These are phyloP conservation scores for Lacerta viridis DNA, from an alignment of 2,797 vertebrate genomes.

Conservation along the genomic window DNA sequence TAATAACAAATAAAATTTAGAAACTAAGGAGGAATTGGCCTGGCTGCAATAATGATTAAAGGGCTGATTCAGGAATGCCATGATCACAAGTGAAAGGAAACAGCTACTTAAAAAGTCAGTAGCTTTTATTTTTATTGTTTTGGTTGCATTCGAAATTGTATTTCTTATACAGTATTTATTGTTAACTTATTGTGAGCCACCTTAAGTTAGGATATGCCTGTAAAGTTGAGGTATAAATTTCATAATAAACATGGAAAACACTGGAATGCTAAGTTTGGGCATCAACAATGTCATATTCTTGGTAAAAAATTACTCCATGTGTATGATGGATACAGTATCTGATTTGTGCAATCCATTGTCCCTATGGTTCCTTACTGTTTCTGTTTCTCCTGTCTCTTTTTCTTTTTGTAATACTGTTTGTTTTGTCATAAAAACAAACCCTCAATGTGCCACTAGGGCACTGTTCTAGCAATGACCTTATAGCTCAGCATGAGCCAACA, in stretches of 20 bases:
- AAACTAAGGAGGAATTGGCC: neutral
- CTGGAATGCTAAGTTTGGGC: neutral
- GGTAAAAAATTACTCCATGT: neutral
- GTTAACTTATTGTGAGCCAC: neutral
- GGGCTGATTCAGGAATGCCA: neutral
- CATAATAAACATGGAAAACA: neutral
- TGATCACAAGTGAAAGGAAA: conserved; percentile 11
- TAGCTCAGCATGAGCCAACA: too few relatives aligned
- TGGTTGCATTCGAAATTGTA: neutral
- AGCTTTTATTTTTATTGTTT: conserved; percentile 8
- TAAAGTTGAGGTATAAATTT: neutral
- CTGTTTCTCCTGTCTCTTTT: too few relatives aligned
- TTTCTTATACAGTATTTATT: neutral
- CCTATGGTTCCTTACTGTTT: too few relatives aligned
- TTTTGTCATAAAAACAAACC: too few relatives aligned
- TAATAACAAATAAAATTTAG: neutral
- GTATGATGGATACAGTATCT: too few relatives aligned
- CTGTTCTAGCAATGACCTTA: neutral
- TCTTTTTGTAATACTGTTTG: too few relatives aligned
- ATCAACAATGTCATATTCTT: neutral
- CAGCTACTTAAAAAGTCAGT: neutral
- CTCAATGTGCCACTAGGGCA: neutral
- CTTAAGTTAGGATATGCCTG: neutral
- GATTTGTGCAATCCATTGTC: too few relatives aligned
- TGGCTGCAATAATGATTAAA: conserved; percentile 4